Base-by-base conservation (phyloP, 2,888 invertebrate species). In the Orthosia incerta region DNA sequence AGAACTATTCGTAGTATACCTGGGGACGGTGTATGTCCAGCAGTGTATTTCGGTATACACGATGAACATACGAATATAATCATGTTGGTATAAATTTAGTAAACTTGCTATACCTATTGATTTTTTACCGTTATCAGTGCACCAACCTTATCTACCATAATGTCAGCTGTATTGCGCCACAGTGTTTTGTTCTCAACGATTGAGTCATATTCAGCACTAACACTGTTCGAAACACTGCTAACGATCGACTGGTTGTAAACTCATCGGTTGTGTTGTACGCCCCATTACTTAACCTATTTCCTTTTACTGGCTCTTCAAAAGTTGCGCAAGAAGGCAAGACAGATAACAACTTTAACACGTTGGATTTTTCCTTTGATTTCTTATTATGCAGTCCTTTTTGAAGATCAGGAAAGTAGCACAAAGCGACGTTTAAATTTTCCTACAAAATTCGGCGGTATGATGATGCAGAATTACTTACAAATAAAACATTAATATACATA, bases 261-360 rank as follows among this genome's bases (percentile, higher is more conserved):
- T 69, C 71, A 70, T 69, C 76, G 53, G 31, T 51, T 69, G 51
- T n/a, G 23, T 51, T 69, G 51, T n/a, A 48, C 74, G 23, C 26
- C 53, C 39, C 71, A 83, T 83, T 63, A 65, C 71, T 79, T 69
- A 71, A 80, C 80, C 81, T 71, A 76, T 80, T 78, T 80, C 31
- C 65, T 56, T 66, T 76, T 48, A 71, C 45, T 76, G 62, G 62
- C 53, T 69, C 68, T 62, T 80, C 31, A 80, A 63, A 66, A 45
- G 62, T 80, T 80, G 56, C 66, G 46, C 62, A 68, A 69, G 55
- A 11, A 51, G 11, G 18, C 55, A 16, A 62, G 20, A 60, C 55
- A 15, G 61, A 56, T 64, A 70, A 48, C 68, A 50, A 39, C 39
- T 79, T 62, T 65, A 46, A 70, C 65, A 63, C 59, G 15, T 53